Percentiles rank a stretch among this genome's conserved stretches.
phyloP scores from a whole-genome alignment of 2,113 vertebrate genomes.

The Seriola quinqueradiata region DNA sequence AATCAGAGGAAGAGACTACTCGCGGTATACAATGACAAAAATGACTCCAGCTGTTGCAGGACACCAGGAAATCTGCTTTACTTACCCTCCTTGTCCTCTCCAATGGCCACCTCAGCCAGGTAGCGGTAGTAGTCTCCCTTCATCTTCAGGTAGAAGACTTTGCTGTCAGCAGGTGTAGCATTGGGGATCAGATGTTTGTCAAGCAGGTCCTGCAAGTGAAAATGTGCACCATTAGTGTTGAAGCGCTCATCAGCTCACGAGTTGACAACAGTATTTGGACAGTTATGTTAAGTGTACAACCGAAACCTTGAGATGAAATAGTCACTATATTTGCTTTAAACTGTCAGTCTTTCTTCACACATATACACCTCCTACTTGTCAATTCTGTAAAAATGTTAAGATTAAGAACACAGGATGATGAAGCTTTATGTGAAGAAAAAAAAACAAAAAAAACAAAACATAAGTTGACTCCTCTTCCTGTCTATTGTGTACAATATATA shows the following conservation, averaged over 20 bases:
- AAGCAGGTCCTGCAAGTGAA: constrained; percentile 74
- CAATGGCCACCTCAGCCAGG: constrained; percentile 93
- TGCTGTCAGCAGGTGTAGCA: constrained; percentile 85
- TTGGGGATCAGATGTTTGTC: constrained; percentile 78
- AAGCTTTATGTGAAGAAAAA: not conserved
- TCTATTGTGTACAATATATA: not conserved
- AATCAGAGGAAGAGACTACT: not conserved
- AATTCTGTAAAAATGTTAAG: too few species aligned
- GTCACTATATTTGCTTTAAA: not conserved
- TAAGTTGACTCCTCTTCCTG: too few species aligned
- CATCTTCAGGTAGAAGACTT: constrained; percentile 99
- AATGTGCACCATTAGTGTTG: not conserved
- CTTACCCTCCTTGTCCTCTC: constrained; percentile 88
- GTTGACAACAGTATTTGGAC: not conserved
- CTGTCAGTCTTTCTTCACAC: not conserved
- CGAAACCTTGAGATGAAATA: not conserved
- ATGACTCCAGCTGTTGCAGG: not conserved
- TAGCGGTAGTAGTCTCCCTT: constrained; percentile 98
- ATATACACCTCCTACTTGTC: too few species aligned
- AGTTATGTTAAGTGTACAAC: not conserved
- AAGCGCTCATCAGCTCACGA: not conserved
- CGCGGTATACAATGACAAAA: not conserved
- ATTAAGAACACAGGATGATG: not conserved
- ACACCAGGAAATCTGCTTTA: not conserved
- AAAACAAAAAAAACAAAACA: not conserved